Evolutionary conservation across 2,797 vertebrate genomes (phyloP).

Genomic region (Perodicticus potto): DNA sequence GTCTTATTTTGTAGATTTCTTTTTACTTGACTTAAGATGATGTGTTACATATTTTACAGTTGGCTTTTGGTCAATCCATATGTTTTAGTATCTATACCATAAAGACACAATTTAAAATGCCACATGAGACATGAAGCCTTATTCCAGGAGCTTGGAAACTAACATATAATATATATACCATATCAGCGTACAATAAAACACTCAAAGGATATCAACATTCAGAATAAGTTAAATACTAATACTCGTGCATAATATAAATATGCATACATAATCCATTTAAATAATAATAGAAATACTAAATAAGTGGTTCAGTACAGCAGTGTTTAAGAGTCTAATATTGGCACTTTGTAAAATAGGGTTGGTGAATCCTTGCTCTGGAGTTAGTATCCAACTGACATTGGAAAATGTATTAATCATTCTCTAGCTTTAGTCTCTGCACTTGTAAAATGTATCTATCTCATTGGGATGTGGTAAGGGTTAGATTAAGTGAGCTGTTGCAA

Average conservation of each 20-base stretch:
- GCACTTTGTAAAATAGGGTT: not conserved
- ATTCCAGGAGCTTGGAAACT: slow-evolving; percentile 5
- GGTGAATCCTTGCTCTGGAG: not conserved
- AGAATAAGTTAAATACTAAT: slow-evolving; percentile 3
- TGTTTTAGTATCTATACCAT: slow-evolving; percentile 17
- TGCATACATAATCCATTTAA: not conserved
- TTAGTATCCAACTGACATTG: not conserved
- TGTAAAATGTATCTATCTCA: not conserved
- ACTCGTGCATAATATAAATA: not conserved
- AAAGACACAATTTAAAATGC: slow-evolving; percentile 43
- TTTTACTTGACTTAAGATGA: slow-evolving; percentile 30
- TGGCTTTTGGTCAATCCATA: slow-evolving; percentile 14
- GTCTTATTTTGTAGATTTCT: not conserved
- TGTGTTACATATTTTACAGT: not conserved
- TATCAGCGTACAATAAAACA: not conserved
- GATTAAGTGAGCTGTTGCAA: not conserved
- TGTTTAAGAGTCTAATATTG: not conserved
- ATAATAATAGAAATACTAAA: slow-evolving; percentile 28
- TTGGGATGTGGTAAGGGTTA: not conserved
- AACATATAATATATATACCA: not conserved
- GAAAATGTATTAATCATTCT: not conserved
- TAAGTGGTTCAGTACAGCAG: not conserved
- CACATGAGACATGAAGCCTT: slow-evolving; percentile 10
- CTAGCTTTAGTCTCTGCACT: not conserved
- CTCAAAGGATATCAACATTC: not conserved